These are phyloP conservation scores for Spisula subtruncata DNA, from an alignment of 2,888 invertebrate species.

Conservation along the genomic window DNA sequence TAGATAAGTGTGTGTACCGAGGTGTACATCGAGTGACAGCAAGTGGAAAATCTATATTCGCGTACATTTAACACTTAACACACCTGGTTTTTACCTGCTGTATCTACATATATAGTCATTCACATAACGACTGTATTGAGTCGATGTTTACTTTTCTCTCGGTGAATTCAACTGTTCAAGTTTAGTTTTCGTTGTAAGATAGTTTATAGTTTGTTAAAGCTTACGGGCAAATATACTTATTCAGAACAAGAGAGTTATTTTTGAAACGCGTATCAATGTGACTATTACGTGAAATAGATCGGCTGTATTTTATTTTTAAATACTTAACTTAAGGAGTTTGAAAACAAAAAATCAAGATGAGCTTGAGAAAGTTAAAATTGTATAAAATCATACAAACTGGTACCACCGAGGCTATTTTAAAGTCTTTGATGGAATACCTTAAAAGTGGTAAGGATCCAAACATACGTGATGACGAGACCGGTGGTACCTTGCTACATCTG, in stretches of 20 bases:
- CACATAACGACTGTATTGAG: slow-evolving; percentile 4
- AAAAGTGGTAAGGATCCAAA: slow-evolving; percentile 82
- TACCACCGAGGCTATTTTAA: slow-evolving; percentile 76
- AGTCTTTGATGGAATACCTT: slow-evolving; percentile 78
- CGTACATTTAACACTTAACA: slow-evolving; percentile 37
- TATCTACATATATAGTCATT: slow-evolving; percentile 18
- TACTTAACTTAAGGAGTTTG: background rate
- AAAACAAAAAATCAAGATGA: slow-evolving; percentile 68
- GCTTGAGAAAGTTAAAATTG: slow-evolving; percentile 79
- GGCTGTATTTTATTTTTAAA: background rate
- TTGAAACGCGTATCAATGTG: background rate
- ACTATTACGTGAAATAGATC: background rate
- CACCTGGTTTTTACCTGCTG: slow-evolving; percentile 46
- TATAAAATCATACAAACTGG: slow-evolving; percentile 88
- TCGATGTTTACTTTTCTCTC: slow-evolving; percentile 15
- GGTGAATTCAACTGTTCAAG: background rate
- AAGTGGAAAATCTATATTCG: slow-evolving; percentile 46
- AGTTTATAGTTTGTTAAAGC: slow-evolving; percentile 2
- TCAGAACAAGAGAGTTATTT: background rate
- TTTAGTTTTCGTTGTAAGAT: slow-evolving; percentile 20
- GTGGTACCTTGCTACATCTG: slow-evolving; percentile 81
- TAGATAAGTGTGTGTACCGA: slow-evolving; percentile 27
- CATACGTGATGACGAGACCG: slow-evolving; percentile 78
- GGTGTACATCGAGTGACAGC: background rate
- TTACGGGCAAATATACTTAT: slow-evolving; percentile 7